Evolutionary conservation across 2,888 invertebrate genomes (phyloP).

Genomic region (Ophioninae sp.): DNA sequence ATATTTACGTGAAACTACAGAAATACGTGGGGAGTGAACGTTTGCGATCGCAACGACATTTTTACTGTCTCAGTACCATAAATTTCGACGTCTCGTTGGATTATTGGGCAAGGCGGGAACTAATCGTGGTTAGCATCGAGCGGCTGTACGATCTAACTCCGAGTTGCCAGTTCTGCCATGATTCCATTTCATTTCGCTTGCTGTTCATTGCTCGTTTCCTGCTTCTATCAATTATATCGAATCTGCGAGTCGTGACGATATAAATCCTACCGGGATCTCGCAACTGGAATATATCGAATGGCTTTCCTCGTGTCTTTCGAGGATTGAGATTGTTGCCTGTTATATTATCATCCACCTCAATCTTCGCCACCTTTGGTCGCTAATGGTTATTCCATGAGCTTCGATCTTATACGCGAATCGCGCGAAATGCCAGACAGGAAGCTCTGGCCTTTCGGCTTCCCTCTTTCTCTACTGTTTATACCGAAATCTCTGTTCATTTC

Average conservation of each 20-base stretch:
- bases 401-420: constrained; percentile 19
- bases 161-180: constrained; percentile 31
- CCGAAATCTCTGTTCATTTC: constrained; percentile 1
- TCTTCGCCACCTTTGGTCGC: constrained; percentile 46
- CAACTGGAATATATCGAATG: constrained; percentile 44
- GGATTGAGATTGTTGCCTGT: constrained; percentile 41
- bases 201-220: constrained; percentile 60
- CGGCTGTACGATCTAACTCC: constrained; percentile 22
- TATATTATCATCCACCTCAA: constrained; percentile 35
- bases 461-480: neutral
- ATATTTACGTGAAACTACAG: constrained; percentile 31
- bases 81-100: constrained; percentile 53
- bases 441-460: neutral
- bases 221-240: constrained; percentile 74
- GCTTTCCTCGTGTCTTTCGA: constrained; percentile 33
- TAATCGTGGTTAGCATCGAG: constrained; percentile 56
- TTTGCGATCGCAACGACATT: constrained; percentile 46
- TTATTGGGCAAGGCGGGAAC: constrained; percentile 64
- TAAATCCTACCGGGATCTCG: constrained; percentile 47
- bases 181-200: constrained; percentile 55
- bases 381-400: constrained; percentile 29
- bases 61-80: constrained; percentile 44
- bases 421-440: constrained; percentile 15
- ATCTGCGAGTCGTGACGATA: constrained; percentile 64
- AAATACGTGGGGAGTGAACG: constrained; percentile 43